A percentile compares a stretch with the other conserved stretches of the same genome.
phyloP scores from a whole-genome alignment of 2,888 invertebrate species.

The Dryococelus australis region DNA sequence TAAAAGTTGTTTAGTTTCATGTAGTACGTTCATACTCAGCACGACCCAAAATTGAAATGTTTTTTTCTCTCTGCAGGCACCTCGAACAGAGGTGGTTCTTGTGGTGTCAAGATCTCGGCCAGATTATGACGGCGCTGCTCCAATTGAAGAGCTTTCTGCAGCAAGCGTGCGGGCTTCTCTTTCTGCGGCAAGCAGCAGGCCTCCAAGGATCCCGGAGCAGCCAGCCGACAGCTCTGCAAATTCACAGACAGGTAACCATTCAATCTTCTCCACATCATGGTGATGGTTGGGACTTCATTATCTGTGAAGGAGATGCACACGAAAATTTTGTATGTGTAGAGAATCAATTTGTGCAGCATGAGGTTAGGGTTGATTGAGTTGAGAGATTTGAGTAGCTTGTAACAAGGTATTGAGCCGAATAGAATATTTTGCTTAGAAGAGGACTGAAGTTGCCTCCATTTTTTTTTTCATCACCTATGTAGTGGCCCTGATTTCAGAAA shows the following conservation, averaged over 20 bases:
- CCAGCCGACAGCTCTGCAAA: conserved; percentile 12
- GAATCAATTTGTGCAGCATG: too few relatives aligned
- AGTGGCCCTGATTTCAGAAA: too few relatives aligned
- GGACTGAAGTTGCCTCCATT: too few relatives aligned
- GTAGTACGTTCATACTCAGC: background rate
- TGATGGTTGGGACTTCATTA: too few relatives aligned
- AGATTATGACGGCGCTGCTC: conserved; percentile 33
- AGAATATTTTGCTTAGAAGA: too few relatives aligned
- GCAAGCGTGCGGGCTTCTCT: conserved; percentile 28
- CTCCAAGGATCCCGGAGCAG: conserved; percentile 51
- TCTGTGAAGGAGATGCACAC: too few relatives aligned
- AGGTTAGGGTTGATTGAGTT: too few relatives aligned
- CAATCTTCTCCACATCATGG: too few relatives aligned
- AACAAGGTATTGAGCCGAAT: too few relatives aligned
- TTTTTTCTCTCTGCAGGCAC: conserved; percentile 64
- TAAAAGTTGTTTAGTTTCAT: conserved; percentile 1
- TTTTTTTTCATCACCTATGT: too few relatives aligned
- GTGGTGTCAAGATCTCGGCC: conserved; percentile 68
- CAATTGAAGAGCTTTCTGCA: conserved; percentile 29
- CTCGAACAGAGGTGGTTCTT: conserved; percentile 79
- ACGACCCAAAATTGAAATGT: conserved; percentile 21
- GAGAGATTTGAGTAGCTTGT: too few relatives aligned
- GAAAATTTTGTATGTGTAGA: too few relatives aligned
- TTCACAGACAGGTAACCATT: conserved; percentile 26
- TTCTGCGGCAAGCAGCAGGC: conserved; percentile 41